Evolutionary conservation across 2,888 invertebrate genomes (phyloP), one percentile per base, ranked within the genome.

Genomic region (Conistra vaccinii): DNA sequence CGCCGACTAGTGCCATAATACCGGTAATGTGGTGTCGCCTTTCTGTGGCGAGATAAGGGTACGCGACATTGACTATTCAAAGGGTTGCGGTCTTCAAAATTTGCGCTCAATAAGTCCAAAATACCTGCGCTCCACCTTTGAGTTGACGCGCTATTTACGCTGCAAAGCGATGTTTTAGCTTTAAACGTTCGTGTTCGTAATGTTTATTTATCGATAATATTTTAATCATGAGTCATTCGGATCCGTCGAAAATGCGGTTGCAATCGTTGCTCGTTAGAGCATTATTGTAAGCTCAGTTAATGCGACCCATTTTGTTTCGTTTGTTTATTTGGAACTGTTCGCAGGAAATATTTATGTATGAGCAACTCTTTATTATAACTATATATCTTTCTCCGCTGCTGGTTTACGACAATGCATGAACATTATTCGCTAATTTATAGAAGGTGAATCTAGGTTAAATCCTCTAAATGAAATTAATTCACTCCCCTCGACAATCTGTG

Each of bases 41-140:
- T 95, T 96, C 96, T 95, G 96, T 92, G 96, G 95, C 92, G 93
- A 96, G 96, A 96, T 96, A 96, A 96, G 96, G 95, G 95, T 94
- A 94, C 94, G 95, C 96, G 96, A 96, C 96, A 96, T 96, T 96
- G 96, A 96, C 96, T 96, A 96, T 96, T 96, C 96, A 96, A 96
- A 96, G 96, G 96, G 96, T 94, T 96, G 96, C 91, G 96, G 96
- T 96, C 95, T 93, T 95, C 95, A 95, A 96, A 96, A 96, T 96
- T 96, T 95, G 94, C 95, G 95, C 95, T 95, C 96, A 95, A 96
- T 96, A 96, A 95, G 93, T 94, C 89, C 92, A 92, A 94, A 95
- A 95, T 95, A 95, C 93, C 93, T 93, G 91, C 86, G 89, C 89
- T 90, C 85, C 88, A 93, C 91, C 91, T 93, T 91, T 91, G 90